Evolutionary conservation across 2,888 invertebrate genomes (phyloP), one percentile per base, ranked within the genome.

Genomic region (Sesia apiformis): DNA sequence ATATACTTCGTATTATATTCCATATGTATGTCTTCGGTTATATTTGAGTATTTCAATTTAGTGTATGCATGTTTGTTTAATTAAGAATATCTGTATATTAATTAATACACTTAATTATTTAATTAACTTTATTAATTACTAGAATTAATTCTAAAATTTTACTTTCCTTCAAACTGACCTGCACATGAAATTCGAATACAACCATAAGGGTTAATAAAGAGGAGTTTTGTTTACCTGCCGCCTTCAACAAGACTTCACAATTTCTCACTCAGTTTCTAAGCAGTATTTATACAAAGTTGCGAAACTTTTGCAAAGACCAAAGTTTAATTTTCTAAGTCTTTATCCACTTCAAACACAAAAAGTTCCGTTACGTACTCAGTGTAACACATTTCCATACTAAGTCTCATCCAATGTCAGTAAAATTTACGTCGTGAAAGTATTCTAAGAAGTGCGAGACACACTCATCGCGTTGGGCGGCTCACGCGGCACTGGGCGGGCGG

Each of bases 401-500:
- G 52, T 40, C 46, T 46, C 7, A 23, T 7, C 23, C n/a, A 39
- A 4, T 43, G 6, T 69, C 75, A 75, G 65, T 61, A 67, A 64
- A 69, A 69, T 74, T 74, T 70, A 66, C 78, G 78, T 68, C 57
- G 63, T 52, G 57, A 57, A 56, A 57, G 57, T 58, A 53, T 64
- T 58, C 55, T 55, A 58, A 60, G 62, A 57, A 64, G 56, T 59
- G 64, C 59, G n/a, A 63, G 63, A 69, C 73, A 71, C 83, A 81
- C 69, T 72, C 74, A 74, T 71, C 69, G 62, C 65, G 66, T 61
- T 63, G 80, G 82, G 81, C 83, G 81, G 81, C 71, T 70, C 62
- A 71, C 77, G 74, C 79, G 78, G 72, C 76, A 88, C 88, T 88
- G 82, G 85, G 84, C 83, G 85, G 83, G 77, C 81, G 81, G 78